phyloP scores from a whole-genome alignment of 2,113 vertebrate genomes.

The Riparia riparia region DNA sequence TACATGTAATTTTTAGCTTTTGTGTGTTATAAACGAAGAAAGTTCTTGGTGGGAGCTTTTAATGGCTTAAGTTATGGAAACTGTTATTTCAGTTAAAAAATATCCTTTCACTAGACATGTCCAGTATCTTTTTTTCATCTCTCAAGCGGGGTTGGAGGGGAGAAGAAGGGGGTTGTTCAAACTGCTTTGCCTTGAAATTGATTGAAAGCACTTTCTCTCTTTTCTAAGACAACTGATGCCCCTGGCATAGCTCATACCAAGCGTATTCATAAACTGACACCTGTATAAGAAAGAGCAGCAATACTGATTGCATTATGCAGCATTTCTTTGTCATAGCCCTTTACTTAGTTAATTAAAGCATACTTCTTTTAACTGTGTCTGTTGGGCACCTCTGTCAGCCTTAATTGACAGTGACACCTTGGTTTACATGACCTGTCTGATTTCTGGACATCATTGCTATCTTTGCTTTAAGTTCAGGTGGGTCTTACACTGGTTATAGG shows the following conservation, averaged over 20 bases:
- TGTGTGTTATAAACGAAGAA: not conserved
- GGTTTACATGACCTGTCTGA: not conserved
- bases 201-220: not conserved
- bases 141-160: rapidly evolving
- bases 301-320: not conserved
- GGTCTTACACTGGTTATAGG: not conserved
- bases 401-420: not conserved
- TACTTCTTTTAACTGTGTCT: not conserved
- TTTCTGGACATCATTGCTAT: rapidly evolving
- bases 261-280: not conserved
- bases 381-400: not conserved
- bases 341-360: not conserved
- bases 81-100: not conserved
- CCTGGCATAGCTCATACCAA: not conserved
- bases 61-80: not conserved
- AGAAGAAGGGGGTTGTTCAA: not conserved
- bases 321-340: not conserved
- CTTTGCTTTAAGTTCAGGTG: not conserved
- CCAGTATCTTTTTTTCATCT: not conserved
- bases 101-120: not conserved
- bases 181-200: not conserved
- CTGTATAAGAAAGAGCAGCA: not conserved
- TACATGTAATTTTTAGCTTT: not conserved
- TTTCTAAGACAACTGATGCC: not conserved
- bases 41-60: not conserved